Evolutionary conservation across 2,113 vertebrate genomes (phyloP).

Genomic region (Acrocephalus kingi): DNA sequence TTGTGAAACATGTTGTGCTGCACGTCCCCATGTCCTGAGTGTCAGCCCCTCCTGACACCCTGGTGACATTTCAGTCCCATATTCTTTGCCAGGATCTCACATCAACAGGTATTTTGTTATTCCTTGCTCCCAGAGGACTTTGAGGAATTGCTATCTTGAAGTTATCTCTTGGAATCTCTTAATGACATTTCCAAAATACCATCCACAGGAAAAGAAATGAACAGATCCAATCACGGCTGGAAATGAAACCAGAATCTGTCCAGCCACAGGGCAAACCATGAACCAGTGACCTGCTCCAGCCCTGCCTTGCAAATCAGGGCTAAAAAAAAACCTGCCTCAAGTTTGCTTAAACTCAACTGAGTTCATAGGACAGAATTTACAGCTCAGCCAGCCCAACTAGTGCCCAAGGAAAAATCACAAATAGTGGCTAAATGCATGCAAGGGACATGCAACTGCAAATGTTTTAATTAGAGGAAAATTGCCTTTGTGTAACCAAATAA

Average conservation of each 20-base stretch:
- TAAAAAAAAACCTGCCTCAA: neutral
- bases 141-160: neutral
- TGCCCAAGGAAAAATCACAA: neutral
- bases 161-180: neutral
- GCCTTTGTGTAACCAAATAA: too few species aligned
- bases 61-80: neutral
- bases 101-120: neutral
- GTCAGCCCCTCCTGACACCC: neutral
- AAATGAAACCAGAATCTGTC: neutral
- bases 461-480: neutral
- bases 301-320: neutral
- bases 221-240: neutral
- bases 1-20: neutral
- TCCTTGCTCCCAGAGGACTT: neutral
- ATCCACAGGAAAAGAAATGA: neutral
- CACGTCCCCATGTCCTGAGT: neutral
- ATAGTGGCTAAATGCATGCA: neutral
- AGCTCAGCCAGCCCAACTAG: neutral
- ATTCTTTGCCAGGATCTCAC: neutral
- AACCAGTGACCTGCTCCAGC: neutral
- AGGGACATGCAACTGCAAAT: neutral
- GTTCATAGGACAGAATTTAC: neutral
- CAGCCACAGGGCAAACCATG: neutral
- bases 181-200: slow-evolving; percentile 6
- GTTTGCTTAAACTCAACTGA: neutral